These are phyloP conservation scores for Hoplodrina blanda DNA, from an alignment of 2,888 invertebrate species.

Conservation along the genomic window DNA sequence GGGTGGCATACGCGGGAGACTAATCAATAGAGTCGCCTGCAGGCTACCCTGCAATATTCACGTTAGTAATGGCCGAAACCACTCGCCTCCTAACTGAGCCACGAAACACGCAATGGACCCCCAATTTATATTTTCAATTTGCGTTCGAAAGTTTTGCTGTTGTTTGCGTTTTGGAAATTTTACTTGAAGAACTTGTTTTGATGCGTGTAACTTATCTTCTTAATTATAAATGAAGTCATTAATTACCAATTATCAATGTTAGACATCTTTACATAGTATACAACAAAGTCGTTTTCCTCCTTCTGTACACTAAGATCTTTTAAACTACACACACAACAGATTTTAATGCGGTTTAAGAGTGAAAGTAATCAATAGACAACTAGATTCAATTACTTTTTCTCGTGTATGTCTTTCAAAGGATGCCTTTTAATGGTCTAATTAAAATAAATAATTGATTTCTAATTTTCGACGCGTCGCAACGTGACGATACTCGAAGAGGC, in stretches of 20 bases:
- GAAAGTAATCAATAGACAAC: too few species aligned
- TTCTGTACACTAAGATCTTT: too few species aligned
- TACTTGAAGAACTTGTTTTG: neutral
- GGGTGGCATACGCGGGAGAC: constrained; percentile 71
- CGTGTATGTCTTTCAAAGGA: too few species aligned
- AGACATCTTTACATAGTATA: too few species aligned
- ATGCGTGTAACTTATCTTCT: neutral
- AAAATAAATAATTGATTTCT: too few species aligned
- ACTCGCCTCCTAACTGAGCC: constrained; percentile 63
- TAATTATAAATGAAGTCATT: neutral
- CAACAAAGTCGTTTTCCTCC: too few species aligned
- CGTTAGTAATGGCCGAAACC: constrained; percentile 74
- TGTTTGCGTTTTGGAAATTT: neutral
- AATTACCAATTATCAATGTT: neutral
- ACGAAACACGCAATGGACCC: constrained; percentile 21
- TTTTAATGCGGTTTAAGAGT: too few species aligned
- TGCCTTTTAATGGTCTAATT: too few species aligned
- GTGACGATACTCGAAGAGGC: too few species aligned
- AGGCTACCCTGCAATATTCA: constrained; percentile 76
- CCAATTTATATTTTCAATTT: constrained; percentile 40
- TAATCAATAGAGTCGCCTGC: constrained; percentile 77
- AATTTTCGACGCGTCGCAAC: too few species aligned
- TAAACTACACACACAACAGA: too few species aligned
- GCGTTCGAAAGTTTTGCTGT: constrained; percentile 4
- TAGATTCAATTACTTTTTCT: too few species aligned